Percentiles rank a stretch among this genome's conserved stretches.
These are phyloP conservation scores for Conger conger DNA, from an alignment of 2,113 vertebrate species.

Conservation along the genomic window DNA sequence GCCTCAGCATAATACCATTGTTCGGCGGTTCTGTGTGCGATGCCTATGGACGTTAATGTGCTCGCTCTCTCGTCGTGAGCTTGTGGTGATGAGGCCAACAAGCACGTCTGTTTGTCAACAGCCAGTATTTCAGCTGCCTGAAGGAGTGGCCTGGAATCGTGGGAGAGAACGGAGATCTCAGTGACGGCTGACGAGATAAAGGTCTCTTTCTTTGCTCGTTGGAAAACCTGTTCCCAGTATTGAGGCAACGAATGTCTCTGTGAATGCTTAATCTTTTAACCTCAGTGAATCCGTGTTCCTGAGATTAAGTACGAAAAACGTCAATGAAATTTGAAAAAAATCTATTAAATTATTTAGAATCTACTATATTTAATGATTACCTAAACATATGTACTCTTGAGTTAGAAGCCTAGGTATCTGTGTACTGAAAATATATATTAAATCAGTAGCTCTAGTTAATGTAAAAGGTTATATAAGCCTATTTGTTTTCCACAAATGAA, in stretches of 20 bases:
- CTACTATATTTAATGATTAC: not conserved
- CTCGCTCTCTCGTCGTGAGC: slow-evolving; percentile 45
- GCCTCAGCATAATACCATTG: slow-evolving; percentile 73
- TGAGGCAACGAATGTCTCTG: slow-evolving; percentile 1
- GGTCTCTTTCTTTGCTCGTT: not conserved
- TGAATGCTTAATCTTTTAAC: slow-evolving; percentile 8
- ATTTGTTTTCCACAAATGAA: not conserved
- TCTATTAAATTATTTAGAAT: not conserved
- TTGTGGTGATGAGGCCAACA: slow-evolving; percentile 36
- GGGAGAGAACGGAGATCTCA: not conserved
- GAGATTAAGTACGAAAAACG: not conserved
- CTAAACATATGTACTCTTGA: not conserved
- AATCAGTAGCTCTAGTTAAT: not conserved
- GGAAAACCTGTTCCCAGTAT: slow-evolving; percentile 5
- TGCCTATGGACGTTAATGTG: slow-evolving; percentile 58
- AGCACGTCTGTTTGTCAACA: slow-evolving; percentile 20
- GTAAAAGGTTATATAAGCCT: not conserved
- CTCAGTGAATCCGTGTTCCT: not conserved
- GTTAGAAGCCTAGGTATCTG: not conserved
- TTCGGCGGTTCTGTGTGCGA: slow-evolving; percentile 60
- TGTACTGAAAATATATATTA: not conserved
- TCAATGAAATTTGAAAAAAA: not conserved
- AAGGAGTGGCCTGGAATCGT: slow-evolving; percentile 49
- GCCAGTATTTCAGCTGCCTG: slow-evolving; percentile 34
- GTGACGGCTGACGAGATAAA: slow-evolving; percentile 13